These are phyloP conservation scores for Camponotus floridanus DNA, from an alignment of 1,140 invertebrate species.

Conservation along the genomic window DNA sequence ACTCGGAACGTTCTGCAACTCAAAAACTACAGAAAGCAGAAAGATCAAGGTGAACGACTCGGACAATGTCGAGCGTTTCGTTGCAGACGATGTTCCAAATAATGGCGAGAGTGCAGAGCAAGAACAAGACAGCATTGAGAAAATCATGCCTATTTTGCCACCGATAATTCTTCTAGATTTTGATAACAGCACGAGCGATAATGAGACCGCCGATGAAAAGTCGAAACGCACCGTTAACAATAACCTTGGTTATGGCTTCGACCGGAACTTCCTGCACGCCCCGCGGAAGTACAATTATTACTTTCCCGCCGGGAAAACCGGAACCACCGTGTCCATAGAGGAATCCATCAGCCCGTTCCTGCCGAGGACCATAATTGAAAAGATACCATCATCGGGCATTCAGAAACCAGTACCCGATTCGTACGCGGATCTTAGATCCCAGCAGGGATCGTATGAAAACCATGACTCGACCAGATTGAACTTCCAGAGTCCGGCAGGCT, in stretches of 20 bases:
- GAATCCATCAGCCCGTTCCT: slow-evolving; percentile 84
- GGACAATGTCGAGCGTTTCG: neutral
- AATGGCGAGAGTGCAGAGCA: neutral
- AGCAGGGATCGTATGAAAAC: neutral
- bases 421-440: neutral
- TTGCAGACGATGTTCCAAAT: neutral
- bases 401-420: neutral
- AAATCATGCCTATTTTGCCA: slow-evolving; percentile 79
- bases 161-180: slow-evolving; percentile 84
- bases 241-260: slow-evolving; percentile 82
- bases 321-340: slow-evolving; percentile 83
- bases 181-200: slow-evolving; percentile 75
- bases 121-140: neutral
- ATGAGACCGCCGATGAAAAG: slow-evolving; percentile 79
- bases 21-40: slow-evolving; percentile 25
- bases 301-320: slow-evolving; percentile 82
- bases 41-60: slow-evolving; percentile 28
- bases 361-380: slow-evolving; percentile 83
- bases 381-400: slow-evolving; percentile 73
- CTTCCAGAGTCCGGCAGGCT: neutral
- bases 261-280: slow-evolving; percentile 77
- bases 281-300: slow-evolving; percentile 83
- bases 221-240: slow-evolving; percentile 82
- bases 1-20: slow-evolving; percentile 33
- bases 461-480: neutral